phyloP scores from a whole-genome alignment of 1,140 invertebrate genomes.

The Galendromus occidentalis region DNA sequence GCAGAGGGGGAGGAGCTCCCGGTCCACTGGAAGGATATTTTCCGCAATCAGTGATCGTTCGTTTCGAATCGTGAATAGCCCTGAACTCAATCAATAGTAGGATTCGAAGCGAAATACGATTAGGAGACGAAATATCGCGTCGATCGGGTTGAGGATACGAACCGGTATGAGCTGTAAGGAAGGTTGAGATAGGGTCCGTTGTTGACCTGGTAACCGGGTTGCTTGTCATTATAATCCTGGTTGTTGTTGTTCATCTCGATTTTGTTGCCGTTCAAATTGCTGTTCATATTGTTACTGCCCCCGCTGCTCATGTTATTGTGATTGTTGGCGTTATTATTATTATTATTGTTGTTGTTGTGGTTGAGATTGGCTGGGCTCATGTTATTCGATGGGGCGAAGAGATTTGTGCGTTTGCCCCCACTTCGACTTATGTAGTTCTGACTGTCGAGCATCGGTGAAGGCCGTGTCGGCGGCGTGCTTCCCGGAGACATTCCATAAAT shows the following conservation, averaged over 20 bases:
- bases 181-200: constrained; percentile 20
- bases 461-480: not conserved
- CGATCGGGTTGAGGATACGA: not conserved
- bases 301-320: not conserved
- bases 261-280: constrained; percentile 29
- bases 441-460: not conserved
- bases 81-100: too few species aligned
- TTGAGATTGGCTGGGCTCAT: not conserved
- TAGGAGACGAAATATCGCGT: not conserved
- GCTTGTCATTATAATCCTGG: constrained; percentile 15
- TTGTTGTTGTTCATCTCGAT: constrained; percentile 27
- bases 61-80: too few species aligned
- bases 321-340: not conserved
- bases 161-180: constrained; percentile 16
- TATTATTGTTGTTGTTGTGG: constrained; percentile 13
- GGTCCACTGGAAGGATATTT: not conserved
- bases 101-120: too few species aligned
- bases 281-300: not conserved
- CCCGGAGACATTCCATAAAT: not conserved
- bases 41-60: too few species aligned
- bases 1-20: not conserved
- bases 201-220: constrained; percentile 6
- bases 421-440: not conserved
- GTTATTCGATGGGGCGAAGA: not conserved
- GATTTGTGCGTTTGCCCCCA: constrained; percentile 6